phyloP scores from a whole-genome alignment of 2,888 invertebrate genomes.

The Osmoderma eremita region DNA sequence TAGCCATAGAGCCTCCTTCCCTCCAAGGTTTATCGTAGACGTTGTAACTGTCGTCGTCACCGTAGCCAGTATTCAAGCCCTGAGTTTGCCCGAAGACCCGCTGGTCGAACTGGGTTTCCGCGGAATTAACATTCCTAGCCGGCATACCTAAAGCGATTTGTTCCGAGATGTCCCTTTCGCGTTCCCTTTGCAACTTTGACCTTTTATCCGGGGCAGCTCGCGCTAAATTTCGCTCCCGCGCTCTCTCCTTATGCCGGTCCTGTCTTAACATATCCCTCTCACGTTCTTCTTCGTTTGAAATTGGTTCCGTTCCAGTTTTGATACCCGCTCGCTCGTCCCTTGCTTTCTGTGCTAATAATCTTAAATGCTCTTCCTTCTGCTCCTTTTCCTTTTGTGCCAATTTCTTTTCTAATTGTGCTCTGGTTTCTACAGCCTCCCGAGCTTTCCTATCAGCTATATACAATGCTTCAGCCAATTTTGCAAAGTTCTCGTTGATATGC shows the following conservation, averaged over 20 bases:
- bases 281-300: slow-evolving; percentile 75
- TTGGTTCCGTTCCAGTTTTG: slow-evolving; percentile 65
- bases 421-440: slow-evolving; percentile 95
- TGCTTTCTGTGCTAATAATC: slow-evolving; percentile 93
- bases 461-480: slow-evolving; percentile 95
- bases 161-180: slow-evolving; percentile 97
- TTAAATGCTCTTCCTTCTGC: slow-evolving; percentile 94
- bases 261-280: slow-evolving; percentile 88
- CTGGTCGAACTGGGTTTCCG: slow-evolving; percentile 93
- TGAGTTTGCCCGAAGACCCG: slow-evolving; percentile 93
- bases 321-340: slow-evolving; percentile 94
- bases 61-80: slow-evolving; percentile 85
- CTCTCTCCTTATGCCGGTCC: slow-evolving; percentile 90
- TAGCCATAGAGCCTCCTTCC: slow-evolving; percentile 83
- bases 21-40: slow-evolving; percentile 99
- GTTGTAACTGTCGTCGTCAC: slow-evolving; percentile 96
- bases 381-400: slow-evolving; percentile 98
- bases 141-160: slow-evolving; percentile 98
- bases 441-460: slow-evolving; percentile 98
- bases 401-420: slow-evolving; percentile 95
- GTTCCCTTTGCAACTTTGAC: slow-evolving; percentile 85
- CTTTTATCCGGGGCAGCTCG: slow-evolving; percentile 95
- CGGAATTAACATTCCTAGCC: slow-evolving; percentile 75
- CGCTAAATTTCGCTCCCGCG: slow-evolving; percentile 91
- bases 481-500: slow-evolving; percentile 99